Conservation (phyloP, 2,888 invertebrate species). For the Agrotis clavis region DNA sequence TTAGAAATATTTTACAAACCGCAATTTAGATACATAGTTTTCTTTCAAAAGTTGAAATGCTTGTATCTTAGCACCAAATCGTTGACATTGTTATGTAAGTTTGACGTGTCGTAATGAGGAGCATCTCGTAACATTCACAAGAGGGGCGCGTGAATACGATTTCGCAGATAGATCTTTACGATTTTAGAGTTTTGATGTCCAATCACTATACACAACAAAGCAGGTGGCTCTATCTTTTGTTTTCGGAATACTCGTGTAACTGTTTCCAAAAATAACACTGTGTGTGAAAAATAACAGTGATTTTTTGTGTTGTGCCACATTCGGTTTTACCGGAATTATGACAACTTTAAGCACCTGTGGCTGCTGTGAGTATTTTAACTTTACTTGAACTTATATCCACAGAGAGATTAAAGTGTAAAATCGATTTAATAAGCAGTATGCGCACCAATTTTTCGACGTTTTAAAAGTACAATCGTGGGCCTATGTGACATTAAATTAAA, state of each 20-base stretch:
- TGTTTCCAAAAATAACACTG: background rate
- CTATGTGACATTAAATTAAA: no score
- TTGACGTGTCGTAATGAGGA: constrained; percentile 74
- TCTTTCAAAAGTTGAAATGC: constrained; percentile 13
- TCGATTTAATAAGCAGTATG: no score
- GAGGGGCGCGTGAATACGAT: constrained; percentile 69
- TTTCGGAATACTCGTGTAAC: background rate
- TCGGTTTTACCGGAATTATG: constrained; percentile 24
- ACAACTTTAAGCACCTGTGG: constrained; percentile 31
- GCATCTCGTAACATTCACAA: constrained; percentile 70
- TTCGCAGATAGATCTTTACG: constrained; percentile 64
- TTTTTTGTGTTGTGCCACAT: constrained; percentile 5
- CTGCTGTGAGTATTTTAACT: constrained; percentile 44
- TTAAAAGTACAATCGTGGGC: no score
- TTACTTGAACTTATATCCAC: background rate
- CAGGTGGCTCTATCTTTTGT: background rate
- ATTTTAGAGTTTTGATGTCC: constrained; percentile 63
- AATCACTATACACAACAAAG: constrained; percentile 36
- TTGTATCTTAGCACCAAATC: constrained; percentile 43
- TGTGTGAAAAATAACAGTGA: constrained; percentile 32
- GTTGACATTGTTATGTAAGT: constrained; percentile 73
- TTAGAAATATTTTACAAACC: background rate
- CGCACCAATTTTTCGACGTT: no score
- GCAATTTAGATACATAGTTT: background rate
- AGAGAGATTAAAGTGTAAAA: background rate